Conservation (phyloP, 53 echinoderm and acorn worm genomes). For the Holothuria scabra region DNA sequence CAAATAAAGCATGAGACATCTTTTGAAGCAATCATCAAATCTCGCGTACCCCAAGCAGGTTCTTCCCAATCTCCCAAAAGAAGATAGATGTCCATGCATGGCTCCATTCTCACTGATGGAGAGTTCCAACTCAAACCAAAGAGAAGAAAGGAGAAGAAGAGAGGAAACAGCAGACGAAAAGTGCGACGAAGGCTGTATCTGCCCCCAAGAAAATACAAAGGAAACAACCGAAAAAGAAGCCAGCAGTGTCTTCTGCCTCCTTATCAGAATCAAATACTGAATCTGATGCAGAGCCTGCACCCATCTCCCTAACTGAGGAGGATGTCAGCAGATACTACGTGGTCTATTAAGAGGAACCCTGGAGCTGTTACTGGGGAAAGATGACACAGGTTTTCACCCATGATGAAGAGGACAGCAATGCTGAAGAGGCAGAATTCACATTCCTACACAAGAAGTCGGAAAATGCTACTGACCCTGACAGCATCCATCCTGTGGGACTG, state of each 20-base stretch:
- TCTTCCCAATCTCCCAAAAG: background rate
- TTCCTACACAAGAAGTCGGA: constrained; percentile 7
- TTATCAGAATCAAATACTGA: constrained; percentile 11
- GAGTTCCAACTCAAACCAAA: background rate
- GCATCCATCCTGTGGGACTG: constrained; percentile 31
- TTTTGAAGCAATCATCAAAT: too few species aligned
- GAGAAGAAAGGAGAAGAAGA: constrained; percentile 4
- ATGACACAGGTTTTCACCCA: constrained; percentile 16
- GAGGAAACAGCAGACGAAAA: background rate
- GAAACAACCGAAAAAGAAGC: too few species aligned
- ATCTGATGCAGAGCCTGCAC: constrained; percentile 3
- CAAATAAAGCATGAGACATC: too few species aligned
- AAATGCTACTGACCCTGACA: background rate
- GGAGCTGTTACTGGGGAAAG: constrained; percentile 21
- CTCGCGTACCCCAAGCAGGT: too few species aligned
- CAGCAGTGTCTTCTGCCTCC: background rate
- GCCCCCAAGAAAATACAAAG: too few species aligned
- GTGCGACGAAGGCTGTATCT: too few species aligned
- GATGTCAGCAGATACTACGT: background rate
- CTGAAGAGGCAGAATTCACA: background rate
- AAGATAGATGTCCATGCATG: constrained; percentile 24
- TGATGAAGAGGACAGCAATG: constrained; percentile 24
- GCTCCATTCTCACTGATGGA: constrained; percentile 18
- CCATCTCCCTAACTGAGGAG: constrained; percentile 31
- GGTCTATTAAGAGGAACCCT: constrained; percentile 27